These are phyloP conservation scores for Bimastos eiseni DNA, from an alignment of 2,888 invertebrate species.

Conservation along the genomic window DNA sequence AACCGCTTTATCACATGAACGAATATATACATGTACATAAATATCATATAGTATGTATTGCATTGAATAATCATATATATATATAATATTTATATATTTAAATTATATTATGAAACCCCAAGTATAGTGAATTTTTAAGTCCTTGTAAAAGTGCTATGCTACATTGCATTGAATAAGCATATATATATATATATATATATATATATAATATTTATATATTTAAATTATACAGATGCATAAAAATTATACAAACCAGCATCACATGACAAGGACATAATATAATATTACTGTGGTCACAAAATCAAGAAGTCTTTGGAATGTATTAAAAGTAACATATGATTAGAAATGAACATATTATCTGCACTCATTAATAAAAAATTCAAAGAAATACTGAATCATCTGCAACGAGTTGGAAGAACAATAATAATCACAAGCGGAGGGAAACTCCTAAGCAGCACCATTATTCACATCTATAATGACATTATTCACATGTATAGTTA, in stretches of 20 bases:
- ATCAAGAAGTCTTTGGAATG: neutral
- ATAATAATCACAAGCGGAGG: neutral
- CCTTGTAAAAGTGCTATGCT: too few species aligned
- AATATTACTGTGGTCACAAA: too few species aligned
- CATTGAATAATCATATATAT: too few species aligned
- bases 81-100: too few species aligned
- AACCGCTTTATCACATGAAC: neutral
- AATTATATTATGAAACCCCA: too few species aligned
- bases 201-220: neutral
- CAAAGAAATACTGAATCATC: neutral
- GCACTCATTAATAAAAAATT: neutral
- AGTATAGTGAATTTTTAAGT: too few species aligned
- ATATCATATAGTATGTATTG: too few species aligned
- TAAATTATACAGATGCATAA: neutral
- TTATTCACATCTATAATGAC: neutral
- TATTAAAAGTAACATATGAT: neutral
- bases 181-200: conserved; percentile 13
- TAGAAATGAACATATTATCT: neutral
- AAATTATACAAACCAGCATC: neutral
- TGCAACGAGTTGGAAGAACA: neutral
- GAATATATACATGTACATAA: too few species aligned
- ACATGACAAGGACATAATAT: too few species aligned
- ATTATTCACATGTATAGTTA: neutral
- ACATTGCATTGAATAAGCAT: too few species aligned
- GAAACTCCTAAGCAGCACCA: neutral